A percentile compares a stretch with the other conserved stretches of the same genome.
phyloP scores from a whole-genome alignment of 2,797 vertebrate species.

The Lindbergichthys nudifrons region DNA sequence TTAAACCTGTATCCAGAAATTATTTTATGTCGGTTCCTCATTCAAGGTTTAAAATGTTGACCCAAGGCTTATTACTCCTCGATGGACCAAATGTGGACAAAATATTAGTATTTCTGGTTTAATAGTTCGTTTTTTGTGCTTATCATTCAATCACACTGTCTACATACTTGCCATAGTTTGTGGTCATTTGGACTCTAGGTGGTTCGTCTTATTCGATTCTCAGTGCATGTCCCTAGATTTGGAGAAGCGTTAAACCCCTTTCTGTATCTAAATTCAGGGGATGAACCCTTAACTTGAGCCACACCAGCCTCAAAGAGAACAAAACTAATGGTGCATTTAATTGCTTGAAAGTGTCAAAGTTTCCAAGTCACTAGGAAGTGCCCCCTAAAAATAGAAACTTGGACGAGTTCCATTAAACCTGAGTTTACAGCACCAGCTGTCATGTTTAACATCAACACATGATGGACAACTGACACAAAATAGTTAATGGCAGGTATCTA shows the following conservation, averaged over 20 bases:
- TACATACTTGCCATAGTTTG: neutral
- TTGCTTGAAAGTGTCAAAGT: neutral
- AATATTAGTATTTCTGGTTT: neutral
- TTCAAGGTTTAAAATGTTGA: too few species aligned
- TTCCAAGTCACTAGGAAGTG: neutral
- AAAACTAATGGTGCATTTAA: neutral
- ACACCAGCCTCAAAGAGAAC: neutral
- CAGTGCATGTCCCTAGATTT: neutral
- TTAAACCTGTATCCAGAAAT: too few species aligned
- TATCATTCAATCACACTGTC: neutral
- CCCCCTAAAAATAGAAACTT: conserved; percentile 6
- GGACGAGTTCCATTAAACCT: neutral
- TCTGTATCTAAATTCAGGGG: neutral
- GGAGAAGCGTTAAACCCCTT: too few species aligned
- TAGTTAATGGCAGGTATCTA: neutral
- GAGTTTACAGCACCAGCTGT: conserved; percentile 34
- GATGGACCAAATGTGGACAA: neutral
- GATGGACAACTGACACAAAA: neutral
- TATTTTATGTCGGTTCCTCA: too few species aligned
- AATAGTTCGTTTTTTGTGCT: neutral
- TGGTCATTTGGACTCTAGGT: neutral
- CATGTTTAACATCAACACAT: conserved; percentile 26
- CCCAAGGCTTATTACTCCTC: too few species aligned
- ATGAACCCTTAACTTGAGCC: neutral
- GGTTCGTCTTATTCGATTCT: neutral